Evolutionary conservation across 2,113 vertebrate species (phyloP).

Genomic region (Lota lota): DNA sequence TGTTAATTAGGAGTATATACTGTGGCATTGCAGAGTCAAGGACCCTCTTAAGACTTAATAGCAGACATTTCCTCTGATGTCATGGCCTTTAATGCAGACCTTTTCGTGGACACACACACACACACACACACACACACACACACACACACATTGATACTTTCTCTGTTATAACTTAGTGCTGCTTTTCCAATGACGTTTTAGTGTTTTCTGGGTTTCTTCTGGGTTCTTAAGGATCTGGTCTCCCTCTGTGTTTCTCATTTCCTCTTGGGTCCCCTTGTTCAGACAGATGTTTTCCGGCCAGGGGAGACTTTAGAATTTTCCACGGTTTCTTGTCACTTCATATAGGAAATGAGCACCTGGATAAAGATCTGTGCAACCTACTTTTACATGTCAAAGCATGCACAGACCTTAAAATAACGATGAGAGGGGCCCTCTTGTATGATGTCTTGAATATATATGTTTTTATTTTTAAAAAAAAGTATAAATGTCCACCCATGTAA

Average conservation of each 20-base stretch:
- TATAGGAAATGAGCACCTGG: slow-evolving; percentile 48
- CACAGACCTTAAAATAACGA: too few species aligned
- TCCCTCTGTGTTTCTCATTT: slow-evolving; percentile 46
- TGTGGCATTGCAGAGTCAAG: too few species aligned
- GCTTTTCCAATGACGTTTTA: slow-evolving; percentile 38
- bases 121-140: not conserved
- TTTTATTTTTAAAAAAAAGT: too few species aligned
- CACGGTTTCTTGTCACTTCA: slow-evolving; percentile 25
- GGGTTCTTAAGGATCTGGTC: slow-evolving; percentile 40
- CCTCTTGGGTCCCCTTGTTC: slow-evolving; percentile 42
- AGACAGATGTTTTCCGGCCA: slow-evolving; percentile 36
- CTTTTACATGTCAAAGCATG: too few species aligned
- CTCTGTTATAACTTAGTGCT: slow-evolving; percentile 10
- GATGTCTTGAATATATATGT: too few species aligned
- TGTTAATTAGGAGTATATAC: too few species aligned
- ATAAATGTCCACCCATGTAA: too few species aligned
- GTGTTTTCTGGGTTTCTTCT: slow-evolving; percentile 44
- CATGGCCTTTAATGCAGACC: not conserved
- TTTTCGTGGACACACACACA: slow-evolving; percentile 1
- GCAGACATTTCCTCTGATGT: too few species aligned
- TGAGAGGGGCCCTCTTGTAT: too few species aligned
- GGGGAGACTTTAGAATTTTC: slow-evolving; percentile 31
- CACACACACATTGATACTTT: slow-evolving; percentile 6
- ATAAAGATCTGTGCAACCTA: not conserved
- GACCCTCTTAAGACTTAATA: too few species aligned